Evolutionary conservation across 2,113 vertebrate species (phyloP).

Genomic region (Myotis brandtii): DNA sequence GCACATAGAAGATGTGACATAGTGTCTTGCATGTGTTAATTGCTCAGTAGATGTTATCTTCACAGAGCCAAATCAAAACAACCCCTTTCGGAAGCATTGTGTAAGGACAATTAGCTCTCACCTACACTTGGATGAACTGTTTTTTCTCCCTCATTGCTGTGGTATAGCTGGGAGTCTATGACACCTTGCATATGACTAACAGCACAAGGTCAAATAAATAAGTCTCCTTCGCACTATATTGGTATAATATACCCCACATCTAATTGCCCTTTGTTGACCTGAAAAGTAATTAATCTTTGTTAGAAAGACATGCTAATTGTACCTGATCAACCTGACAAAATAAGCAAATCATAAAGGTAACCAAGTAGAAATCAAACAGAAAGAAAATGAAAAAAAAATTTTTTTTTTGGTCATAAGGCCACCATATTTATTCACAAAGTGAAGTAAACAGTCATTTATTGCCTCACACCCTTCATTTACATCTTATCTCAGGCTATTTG

Average conservation of each 20-base stretch:
- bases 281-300: constrained; percentile 81
- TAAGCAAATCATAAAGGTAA: constrained; percentile 76
- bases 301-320: constrained; percentile 72
- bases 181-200: neutral
- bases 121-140: neutral
- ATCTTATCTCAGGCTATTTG: constrained; percentile 58
- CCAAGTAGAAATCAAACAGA: constrained; percentile 75
- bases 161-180: neutral
- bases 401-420: constrained; percentile 2
- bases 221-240: constrained; percentile 12
- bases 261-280: constrained; percentile 71
- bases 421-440: constrained; percentile 16
- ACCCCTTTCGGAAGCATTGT: neutral
- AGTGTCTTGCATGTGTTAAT: neutral
- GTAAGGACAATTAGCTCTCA: constrained; percentile 29
- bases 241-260: constrained; percentile 11
- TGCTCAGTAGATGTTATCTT: neutral
- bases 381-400: constrained; percentile 58
- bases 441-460: constrained; percentile 66
- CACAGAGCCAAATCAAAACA: neutral
- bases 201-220: constrained; percentile 48
- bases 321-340: constrained; percentile 73
- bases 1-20: neutral
- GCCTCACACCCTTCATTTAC: constrained; percentile 59
- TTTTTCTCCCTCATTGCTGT: neutral